Conservation (phyloP, 2,113 vertebrate species). For the Strix aluco region DNA sequence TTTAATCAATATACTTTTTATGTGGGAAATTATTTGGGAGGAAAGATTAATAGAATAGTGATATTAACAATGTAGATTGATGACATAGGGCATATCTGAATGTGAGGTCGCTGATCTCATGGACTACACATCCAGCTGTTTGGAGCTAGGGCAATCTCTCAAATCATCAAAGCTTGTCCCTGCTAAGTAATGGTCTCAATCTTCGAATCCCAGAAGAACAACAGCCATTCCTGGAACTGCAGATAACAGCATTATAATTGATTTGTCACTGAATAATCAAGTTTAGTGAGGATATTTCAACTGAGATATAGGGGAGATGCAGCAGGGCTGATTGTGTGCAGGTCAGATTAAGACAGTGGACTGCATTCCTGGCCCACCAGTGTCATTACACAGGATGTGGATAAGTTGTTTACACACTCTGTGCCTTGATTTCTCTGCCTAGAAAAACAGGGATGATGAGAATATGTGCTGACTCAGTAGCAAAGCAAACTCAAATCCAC, state of each 20-base stretch:
- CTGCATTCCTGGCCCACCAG: not conserved
- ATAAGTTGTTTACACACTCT: not conserved
- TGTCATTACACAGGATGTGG: not conserved
- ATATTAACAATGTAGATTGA: not conserved
- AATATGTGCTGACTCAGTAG: not conserved
- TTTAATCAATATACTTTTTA: not conserved
- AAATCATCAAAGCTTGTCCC: not conserved
- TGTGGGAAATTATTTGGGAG: not conserved
- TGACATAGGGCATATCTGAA: not conserved
- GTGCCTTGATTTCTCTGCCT: not conserved
- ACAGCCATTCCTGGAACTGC: not conserved
- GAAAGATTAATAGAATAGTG: not conserved
- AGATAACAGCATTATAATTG: not conserved
- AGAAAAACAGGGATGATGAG: not conserved
- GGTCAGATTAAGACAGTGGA: not conserved
- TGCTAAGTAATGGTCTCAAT: not conserved
- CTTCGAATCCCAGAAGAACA: not conserved
- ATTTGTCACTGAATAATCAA: not conserved
- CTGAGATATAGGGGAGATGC: not conserved
- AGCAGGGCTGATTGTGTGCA: not conserved
- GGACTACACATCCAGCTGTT: not conserved
- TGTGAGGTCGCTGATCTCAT: not conserved
- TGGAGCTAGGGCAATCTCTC: not conserved
- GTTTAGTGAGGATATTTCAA: not conserved
- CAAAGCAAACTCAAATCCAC: not conserved